Base-by-base conservation (phyloP, 2,797 vertebrate genomes). In the Acanthurus lineatus region DNA sequence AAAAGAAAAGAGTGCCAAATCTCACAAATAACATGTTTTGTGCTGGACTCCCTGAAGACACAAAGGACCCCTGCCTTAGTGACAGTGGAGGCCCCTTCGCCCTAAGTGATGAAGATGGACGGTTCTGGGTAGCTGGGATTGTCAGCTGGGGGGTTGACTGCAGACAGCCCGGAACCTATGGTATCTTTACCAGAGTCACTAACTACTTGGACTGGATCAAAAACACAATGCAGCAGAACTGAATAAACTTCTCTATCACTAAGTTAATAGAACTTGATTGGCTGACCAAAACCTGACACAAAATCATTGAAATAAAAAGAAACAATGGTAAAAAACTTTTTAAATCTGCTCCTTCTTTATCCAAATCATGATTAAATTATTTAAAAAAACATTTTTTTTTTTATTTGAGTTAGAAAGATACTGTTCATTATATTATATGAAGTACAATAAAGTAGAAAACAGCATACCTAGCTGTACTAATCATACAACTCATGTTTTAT, bases 21-120 rank as follows among this genome's bases (percentile, higher is more conserved):
- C 20, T 93, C 61, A 88, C 93, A 38, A 17, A 81, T 32, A 94
- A 94, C 84, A 94, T 94, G 94, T 92, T 94, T 69, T 95, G 94
- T 20, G 94, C 89, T 66, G 91, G 93, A 71, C 0, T 71, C 2
- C 81, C 85, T 40, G 82, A 88, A 8, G 90, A 83, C 6, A 68
- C 62, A 14, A 84, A 81, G 22, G 93, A 94, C 60, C 84, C 93
- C 0, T 94, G 94, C 53, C 8, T 25, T 0, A 94, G 92, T 10
- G 91, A 95, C 82, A 11, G 16, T 25, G 93, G 93, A 0, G 0
- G 93, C 0, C 70, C 91, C 25, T 89, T 87, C 2, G 70, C 86
- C 32, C 35, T 94, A 48, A 54, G 5, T 6, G 17, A 79, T 0
- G 32, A 35, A 35, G 11, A 65, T 0, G 66, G 45, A 0, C 64